phyloP scores from a whole-genome alignment of 2,888 invertebrate genomes.

The Eledona agricola region DNA sequence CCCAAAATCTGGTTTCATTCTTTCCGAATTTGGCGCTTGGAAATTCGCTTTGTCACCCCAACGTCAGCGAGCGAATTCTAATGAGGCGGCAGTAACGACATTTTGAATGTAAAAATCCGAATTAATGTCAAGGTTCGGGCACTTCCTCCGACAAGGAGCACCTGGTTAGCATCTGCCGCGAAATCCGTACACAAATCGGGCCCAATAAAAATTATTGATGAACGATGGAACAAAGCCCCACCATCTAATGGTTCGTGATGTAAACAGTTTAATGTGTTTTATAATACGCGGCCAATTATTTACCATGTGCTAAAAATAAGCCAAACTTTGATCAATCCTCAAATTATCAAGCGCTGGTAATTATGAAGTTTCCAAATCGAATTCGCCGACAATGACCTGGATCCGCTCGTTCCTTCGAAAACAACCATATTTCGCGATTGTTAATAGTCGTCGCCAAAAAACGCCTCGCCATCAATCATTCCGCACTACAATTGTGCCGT shows the following conservation, averaged over 20 bases:
- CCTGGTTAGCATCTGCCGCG: slow-evolving; percentile 16
- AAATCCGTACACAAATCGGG: slow-evolving; percentile 8
- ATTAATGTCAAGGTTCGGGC: slow-evolving; percentile 11
- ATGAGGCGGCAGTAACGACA: slow-evolving; percentile 14
- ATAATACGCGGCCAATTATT: slow-evolving; percentile 25
- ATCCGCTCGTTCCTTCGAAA: slow-evolving; percentile 2
- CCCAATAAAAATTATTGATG: slow-evolving; percentile 25
- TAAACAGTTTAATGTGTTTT: slow-evolving; percentile 20
- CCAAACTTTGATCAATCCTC: background rate
- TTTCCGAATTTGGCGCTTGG: slow-evolving; percentile 3
- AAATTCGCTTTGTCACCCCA: slow-evolving; percentile 14
- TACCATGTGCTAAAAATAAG: slow-evolving; percentile 24
- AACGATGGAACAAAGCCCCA: slow-evolving; percentile 25
- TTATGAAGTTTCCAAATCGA: slow-evolving; percentile 21
- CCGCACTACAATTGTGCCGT: slow-evolving; percentile 9
- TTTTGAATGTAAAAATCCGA: slow-evolving; percentile 11
- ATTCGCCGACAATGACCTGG: slow-evolving; percentile 8
- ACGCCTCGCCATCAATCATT: slow-evolving; percentile 12
- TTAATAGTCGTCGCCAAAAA: slow-evolving; percentile 3
- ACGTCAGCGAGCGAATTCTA: slow-evolving; percentile 24
- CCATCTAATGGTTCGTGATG: slow-evolving; percentile 2
- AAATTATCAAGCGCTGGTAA: no score
- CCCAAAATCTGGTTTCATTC: background rate
- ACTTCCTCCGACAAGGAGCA: slow-evolving; percentile 1
- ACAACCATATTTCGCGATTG: no score